A percentile compares a stretch with the other conserved stretches of the same genome.
Evolutionary conservation across 1,140 invertebrate genomes (phyloP).

Genomic region (Cepaea nemoralis): DNA sequence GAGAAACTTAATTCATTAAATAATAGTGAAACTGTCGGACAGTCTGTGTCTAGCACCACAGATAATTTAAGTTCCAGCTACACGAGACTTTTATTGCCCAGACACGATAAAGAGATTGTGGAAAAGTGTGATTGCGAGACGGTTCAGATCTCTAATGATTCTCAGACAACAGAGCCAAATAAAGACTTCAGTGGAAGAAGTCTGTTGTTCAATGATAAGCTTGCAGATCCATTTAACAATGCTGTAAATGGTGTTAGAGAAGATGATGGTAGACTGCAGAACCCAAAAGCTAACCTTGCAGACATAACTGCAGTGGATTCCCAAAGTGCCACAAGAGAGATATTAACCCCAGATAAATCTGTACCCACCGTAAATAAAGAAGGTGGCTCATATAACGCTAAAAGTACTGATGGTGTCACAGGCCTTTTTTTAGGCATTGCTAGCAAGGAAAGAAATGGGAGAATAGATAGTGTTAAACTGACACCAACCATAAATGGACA

Average conservation of each 20-base stretch:
- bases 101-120: conserved; percentile 7
- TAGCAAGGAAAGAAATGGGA: not conserved
- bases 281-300: not conserved
- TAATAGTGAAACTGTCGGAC: not conserved
- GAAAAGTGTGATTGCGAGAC: conserved; percentile 14
- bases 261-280: not conserved
- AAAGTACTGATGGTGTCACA: not conserved
- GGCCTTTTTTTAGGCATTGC: conserved; percentile 1
- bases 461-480: not conserved
- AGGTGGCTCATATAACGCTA: not conserved
- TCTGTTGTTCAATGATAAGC: not conserved
- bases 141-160: not conserved
- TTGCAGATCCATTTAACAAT: not conserved
- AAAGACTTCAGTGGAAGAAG: not conserved
- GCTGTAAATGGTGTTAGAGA: not conserved
- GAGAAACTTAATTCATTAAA: not conserved
- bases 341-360: not conserved
- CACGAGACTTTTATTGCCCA: not conserved
- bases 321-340: not conserved
- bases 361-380: not conserved
- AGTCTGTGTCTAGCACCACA: not conserved
- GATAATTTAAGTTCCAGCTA: not conserved
- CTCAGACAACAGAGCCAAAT: not conserved
- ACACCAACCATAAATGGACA: not conserved
- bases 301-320: not conserved